Evolutionary conservation across 2,888 invertebrate genomes (phyloP).

Genomic region (Cataglyphis altisquamis): DNA sequence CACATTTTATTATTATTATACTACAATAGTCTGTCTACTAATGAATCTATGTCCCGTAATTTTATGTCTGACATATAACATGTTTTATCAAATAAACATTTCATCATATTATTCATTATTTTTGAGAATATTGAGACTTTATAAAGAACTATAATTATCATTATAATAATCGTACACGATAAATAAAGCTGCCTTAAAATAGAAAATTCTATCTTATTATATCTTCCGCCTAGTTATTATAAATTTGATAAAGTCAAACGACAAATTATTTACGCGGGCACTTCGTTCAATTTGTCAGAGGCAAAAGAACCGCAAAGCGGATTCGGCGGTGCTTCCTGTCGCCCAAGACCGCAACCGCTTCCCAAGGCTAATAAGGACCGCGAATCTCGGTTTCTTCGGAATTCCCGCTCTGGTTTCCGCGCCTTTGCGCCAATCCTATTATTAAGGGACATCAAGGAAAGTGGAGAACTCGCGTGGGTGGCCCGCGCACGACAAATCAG

Average conservation of each 20-base stretch:
- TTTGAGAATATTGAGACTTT: not conserved
- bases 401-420: conserved; percentile 58
- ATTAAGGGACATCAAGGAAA: conserved; percentile 56
- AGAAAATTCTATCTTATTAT: conserved; percentile 34
- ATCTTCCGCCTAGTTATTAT: conserved; percentile 28
- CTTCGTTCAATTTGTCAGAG: conserved; percentile 61
- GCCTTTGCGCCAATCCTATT: conserved; percentile 42
- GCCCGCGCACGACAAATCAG: conserved; percentile 16
- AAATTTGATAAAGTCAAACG: conserved; percentile 41
- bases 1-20: not conserved
- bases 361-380: conserved; percentile 48
- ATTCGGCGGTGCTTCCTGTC: conserved; percentile 62
- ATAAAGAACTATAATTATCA: not conserved
- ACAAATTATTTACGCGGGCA: conserved; percentile 28
- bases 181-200: not conserved
- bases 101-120: conserved; percentile 1
- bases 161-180: not conserved
- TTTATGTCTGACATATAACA: not conserved
- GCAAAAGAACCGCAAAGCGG: conserved; percentile 53
- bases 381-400: conserved; percentile 55
- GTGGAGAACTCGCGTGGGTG: conserved; percentile 46
- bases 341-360: conserved; percentile 63
- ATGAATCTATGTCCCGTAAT: not conserved
- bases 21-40: not conserved
- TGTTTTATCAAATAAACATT: not conserved